Percentiles rank a stretch among this genome's conserved stretches.
phyloP scores from a whole-genome alignment of 2,113 vertebrate species.

The Gambusia holbrooki region DNA sequence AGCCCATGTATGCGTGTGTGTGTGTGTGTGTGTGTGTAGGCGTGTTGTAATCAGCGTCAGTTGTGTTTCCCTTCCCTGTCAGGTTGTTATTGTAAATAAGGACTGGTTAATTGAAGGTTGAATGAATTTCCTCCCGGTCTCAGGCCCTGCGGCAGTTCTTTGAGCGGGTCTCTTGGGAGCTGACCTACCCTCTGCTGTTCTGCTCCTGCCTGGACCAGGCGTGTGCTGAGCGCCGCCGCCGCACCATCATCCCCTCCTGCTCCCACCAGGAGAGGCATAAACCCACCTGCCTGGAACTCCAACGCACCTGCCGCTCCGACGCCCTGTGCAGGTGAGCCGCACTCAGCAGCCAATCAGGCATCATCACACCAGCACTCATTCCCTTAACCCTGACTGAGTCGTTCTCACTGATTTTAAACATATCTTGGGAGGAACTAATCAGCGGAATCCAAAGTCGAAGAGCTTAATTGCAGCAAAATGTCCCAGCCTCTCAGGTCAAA shows the following conservation, averaged over 20 bases:
- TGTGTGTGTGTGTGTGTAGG: too few species aligned
- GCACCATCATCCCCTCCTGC: slow-evolving; percentile 93
- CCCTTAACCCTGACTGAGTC: not conserved
- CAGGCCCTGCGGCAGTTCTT: slow-evolving; percentile 93
- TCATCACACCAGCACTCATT: not conserved
- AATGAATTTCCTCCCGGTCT: not conserved
- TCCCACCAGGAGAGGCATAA: slow-evolving; percentile 90
- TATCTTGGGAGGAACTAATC: slow-evolving; percentile 34
- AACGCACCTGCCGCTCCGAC: slow-evolving; percentile 83
- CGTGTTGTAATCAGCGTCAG: not conserved
- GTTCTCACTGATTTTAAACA: slow-evolving; percentile 13
- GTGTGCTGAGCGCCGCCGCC: slow-evolving; percentile 90
- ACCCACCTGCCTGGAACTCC: slow-evolving; percentile 88
- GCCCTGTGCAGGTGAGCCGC: slow-evolving; percentile 87
- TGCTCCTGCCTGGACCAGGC: slow-evolving; percentile 92
- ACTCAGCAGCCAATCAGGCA: not conserved
- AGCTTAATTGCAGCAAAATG: slow-evolving; percentile 36
- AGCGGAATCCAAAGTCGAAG: slow-evolving; percentile 34
- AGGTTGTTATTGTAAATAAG: too few species aligned
- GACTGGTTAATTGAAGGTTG: too few species aligned
- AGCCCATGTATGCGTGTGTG: not conserved
- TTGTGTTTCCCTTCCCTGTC: not conserved
- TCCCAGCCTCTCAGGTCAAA: slow-evolving; percentile 3
- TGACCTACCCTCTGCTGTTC: slow-evolving; percentile 94
- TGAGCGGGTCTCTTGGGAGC: slow-evolving; percentile 89